Percentiles rank a stretch among this genome's conserved stretches.
phyloP scores from a whole-genome alignment of 2,797 vertebrate species.

The Argya squamiceps region DNA sequence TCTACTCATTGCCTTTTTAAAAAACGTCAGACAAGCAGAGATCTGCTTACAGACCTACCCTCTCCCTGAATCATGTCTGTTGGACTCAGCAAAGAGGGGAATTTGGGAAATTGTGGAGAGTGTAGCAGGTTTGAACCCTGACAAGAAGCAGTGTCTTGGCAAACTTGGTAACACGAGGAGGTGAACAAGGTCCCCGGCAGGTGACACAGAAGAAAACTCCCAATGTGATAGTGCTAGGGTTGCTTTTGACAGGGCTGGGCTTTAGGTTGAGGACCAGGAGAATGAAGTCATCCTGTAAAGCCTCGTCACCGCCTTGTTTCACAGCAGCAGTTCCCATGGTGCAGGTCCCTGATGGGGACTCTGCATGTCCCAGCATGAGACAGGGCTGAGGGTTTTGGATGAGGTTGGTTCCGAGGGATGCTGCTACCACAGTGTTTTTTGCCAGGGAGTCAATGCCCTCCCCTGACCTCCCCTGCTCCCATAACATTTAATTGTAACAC shows the following conservation, averaged over 20 bases:
- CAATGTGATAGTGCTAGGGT: accelerated
- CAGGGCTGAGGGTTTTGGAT: neutral
- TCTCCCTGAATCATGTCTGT: neutral
- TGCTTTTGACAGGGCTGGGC: neutral
- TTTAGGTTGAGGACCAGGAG: neutral
- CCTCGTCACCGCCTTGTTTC: neutral
- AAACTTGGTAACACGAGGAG: neutral
- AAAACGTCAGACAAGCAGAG: neutral
- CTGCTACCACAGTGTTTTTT: neutral
- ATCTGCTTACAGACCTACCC: neutral
- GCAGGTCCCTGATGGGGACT: neutral
- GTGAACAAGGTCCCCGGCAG: neutral
- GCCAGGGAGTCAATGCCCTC: neutral
- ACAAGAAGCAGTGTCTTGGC: neutral
- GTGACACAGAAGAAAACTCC: neutral
- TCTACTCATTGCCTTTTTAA: neutral
- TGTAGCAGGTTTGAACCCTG: neutral
- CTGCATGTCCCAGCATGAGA: neutral
- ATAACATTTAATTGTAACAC: accelerated
- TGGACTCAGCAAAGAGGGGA: neutral
- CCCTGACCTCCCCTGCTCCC: neutral
- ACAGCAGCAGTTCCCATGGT: neutral
- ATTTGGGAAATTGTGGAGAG: neutral
- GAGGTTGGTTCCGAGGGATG: accelerated
- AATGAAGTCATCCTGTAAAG: neutral